Base-by-base conservation (phyloP, 1,140 invertebrate genomes). In the Brachionus plicatilis region DNA sequence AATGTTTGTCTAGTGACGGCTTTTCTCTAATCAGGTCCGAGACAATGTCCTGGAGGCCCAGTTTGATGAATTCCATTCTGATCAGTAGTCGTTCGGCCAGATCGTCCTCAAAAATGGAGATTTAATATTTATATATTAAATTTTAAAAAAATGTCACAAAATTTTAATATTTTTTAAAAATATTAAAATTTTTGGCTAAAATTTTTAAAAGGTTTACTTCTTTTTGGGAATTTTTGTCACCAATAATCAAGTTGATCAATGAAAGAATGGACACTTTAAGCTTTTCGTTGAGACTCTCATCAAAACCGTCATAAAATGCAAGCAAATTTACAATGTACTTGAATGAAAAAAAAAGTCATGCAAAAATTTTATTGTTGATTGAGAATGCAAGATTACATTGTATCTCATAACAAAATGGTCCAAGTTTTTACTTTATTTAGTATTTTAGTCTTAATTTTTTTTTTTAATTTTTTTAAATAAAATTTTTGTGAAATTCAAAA, bases 281-380 rank as follows among this genome's bases (percentile, higher is more conserved):
- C 27, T 76, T 76, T 76, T 76, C 72, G 20, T 76, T 76, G 12
- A 76, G 43, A 20, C 72, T 76, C 47, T 76, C 72, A 50, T 76
- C 72, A 76, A 27, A 76, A n/a, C 72, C 72, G 47, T 76, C 43
- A 29, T 76, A 27, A 33, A 76, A 76, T 27, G 72, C 72, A 11
- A 76, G 45, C 47, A 76, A 76, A 76, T 76, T 76, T 20, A 76
- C 72, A 50, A 76, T 76, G 53, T 76, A 76, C 72, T 76, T 76
- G 27, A 76, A 76, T 27, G 50, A 29, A 50, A 76, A 50, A 27
- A 47, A 76, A 76, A 60, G 17, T 60, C 53, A 60, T 60, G 53
- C 17, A 50, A 76, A 76, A 27, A 20, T 76, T 20, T 27, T 45
- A 76, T 29, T 27, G 20, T 20, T 27, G 11, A 37, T 27, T 50